Evolutionary conservation across 2,888 invertebrate species (phyloP).

Genomic region (Pollenia labialis): DNA sequence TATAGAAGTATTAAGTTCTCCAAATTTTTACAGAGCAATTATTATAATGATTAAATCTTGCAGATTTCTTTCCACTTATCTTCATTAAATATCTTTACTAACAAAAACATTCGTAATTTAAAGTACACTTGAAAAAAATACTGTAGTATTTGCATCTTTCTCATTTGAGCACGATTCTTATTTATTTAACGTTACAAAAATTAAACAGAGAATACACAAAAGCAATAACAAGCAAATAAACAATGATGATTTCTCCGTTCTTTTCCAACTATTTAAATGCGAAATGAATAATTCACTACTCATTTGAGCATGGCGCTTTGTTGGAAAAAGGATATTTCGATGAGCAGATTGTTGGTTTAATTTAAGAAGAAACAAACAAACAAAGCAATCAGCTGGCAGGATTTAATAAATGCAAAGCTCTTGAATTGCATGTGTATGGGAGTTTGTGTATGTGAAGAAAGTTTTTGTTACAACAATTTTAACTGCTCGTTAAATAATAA

Average conservation of each 20-base stretch:
- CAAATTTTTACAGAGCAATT: too few relatives aligned
- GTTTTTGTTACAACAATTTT: slow-evolving; percentile 6
- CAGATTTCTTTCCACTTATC: too few relatives aligned
- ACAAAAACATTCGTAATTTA: too few relatives aligned
- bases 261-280: background rate
- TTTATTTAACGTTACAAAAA: too few relatives aligned
- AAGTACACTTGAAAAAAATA: too few relatives aligned
- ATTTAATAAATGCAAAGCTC: background rate
- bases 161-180: too few relatives aligned
- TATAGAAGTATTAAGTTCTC: too few relatives aligned
- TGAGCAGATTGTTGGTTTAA: slow-evolving; percentile 30
- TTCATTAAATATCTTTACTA: too few relatives aligned
- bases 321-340: background rate
- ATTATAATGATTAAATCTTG: too few relatives aligned
- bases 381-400: background rate
- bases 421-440: background rate
- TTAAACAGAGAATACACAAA: too few relatives aligned
- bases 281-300: slow-evolving; percentile 11
- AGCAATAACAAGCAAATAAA: too few relatives aligned
- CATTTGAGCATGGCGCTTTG: background rate
- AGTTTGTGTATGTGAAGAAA: background rate
- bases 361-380: background rate
- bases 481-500: slow-evolving; percentile 30
- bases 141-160: too few relatives aligned
- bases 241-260: background rate